These are phyloP conservation scores for Promerops cafer DNA, from an alignment of 2,113 vertebrate genomes.

Conservation along the genomic window DNA sequence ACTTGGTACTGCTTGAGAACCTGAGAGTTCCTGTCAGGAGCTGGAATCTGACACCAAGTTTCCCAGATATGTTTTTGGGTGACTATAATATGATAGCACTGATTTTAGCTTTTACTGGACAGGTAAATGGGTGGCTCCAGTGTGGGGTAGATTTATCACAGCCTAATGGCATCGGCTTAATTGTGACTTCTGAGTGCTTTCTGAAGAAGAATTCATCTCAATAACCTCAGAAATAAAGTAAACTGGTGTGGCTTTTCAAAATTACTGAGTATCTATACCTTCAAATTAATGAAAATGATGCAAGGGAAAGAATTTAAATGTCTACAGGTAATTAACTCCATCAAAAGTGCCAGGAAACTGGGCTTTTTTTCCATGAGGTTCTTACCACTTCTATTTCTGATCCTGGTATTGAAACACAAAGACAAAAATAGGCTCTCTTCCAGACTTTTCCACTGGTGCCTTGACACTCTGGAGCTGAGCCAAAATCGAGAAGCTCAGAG, in stretches of 20 bases:
- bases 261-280: neutral
- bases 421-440: neutral
- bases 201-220: neutral
- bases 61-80: neutral
- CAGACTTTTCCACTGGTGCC: slow-evolving; percentile 4
- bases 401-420: neutral
- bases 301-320: neutral
- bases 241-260: neutral
- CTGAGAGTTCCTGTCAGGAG: neutral
- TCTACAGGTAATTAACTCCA: neutral
- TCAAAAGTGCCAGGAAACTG: neutral
- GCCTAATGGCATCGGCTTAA: neutral
- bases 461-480: neutral
- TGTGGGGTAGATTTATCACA: neutral
- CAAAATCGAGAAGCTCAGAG: neutral
- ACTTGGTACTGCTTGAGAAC: neutral
- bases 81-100: neutral
- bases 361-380: neutral
- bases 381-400: slow-evolving; percentile 24
- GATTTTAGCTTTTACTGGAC: neutral
- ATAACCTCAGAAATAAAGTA: neutral
- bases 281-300: neutral
- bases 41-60: neutral
- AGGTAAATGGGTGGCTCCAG: neutral
- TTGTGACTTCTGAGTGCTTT: neutral